Evolutionary conservation across 2,888 invertebrate species (phyloP), one percentile per base, ranked within the genome.

Genomic region (Parapristionchus giblindavisi): DNA sequence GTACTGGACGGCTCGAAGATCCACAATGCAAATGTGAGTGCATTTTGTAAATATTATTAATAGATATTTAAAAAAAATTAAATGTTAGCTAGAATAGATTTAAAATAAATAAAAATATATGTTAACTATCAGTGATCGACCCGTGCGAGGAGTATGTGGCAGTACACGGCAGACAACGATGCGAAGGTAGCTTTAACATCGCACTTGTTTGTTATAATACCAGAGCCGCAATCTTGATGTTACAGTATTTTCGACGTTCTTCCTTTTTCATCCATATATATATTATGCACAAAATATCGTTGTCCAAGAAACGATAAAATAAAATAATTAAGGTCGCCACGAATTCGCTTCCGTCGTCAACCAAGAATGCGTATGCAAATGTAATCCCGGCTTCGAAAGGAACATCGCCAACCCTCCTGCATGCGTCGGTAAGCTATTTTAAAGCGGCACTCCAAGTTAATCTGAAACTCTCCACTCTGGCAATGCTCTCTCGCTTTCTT

Each of bases 101-200:
- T 14, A 17, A 14, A 14, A 17, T 43, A 17, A 8, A 14, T 43
- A 17, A 43, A 40, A 11, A n/a, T n/a, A n/a, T 2, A 65, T n/a
- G 11, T 2, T 8, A 52, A 21, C 14, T 29, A 51, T 11, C 65
- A 74, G 74, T 32, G 8, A 65, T 54, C n/a, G 36, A 74, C 34
- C 60, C 52, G 14, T 74, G 74, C n/a, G 65, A 63, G 21, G 38
- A 63, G 65, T 54, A 74, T 38, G 54, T 52, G 29, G 54, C 52
- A 0, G 11, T 73, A 61, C 51, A 38, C 11, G 29, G 61, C 24
- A 17, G 21, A 29, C 8, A 60, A 73, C 61, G 32, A 6, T 63
- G 63, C 34, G 34, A 8, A 11, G 34, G n/a, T n/a, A n/a, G n/a
- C n/a, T n/a, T n/a, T n/a, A n/a, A n/a, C n/a, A n/a, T n/a, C n/a